These are phyloP conservation scores for Phortica okadai DNA, from an alignment of 2,888 invertebrate genomes.

Conservation along the genomic window DNA sequence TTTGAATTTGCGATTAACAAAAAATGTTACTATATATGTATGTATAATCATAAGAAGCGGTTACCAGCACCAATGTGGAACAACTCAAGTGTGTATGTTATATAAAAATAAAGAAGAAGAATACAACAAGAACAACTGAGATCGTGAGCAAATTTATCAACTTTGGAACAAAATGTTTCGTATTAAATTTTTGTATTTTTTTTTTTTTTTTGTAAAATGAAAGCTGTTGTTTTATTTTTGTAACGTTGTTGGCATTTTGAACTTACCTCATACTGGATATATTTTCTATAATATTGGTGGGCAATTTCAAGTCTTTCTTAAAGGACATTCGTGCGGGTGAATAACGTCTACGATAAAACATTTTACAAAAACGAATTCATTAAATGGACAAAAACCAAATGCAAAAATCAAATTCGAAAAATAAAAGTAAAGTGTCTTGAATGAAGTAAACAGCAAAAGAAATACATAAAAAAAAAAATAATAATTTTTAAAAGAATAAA, in stretches of 20 bases:
- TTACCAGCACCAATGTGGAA: not conserved
- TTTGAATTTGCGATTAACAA: not conserved
- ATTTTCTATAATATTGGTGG: slow-evolving; percentile 87
- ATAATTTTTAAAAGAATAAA: not conserved
- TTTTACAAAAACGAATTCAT: slow-evolving; percentile 64
- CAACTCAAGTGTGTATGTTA: not conserved
- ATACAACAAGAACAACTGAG: not conserved
- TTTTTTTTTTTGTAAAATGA: not conserved
- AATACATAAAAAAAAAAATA: slow-evolving; percentile 38
- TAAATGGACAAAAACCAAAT: slow-evolving; percentile 53
- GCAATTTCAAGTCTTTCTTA: slow-evolving; percentile 88
- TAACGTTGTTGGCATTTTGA: not conserved
- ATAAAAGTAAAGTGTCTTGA: slow-evolving; percentile 22
- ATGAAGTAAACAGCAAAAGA: slow-evolving; percentile 35
- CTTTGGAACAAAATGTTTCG: not conserved
- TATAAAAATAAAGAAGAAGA: no score
- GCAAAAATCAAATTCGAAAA: slow-evolving; percentile 39
- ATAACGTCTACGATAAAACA: slow-evolving; percentile 83
- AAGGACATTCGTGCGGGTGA: slow-evolving; percentile 89
- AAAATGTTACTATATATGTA: not conserved
- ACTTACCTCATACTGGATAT: slow-evolving; percentile 86
- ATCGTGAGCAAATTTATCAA: not conserved
- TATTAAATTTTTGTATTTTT: not conserved
- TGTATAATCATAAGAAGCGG: not conserved
- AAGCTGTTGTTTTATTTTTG: not conserved